Conservation (phyloP, 2,888 invertebrate genomes). For the Cetonia aurata region DNA sequence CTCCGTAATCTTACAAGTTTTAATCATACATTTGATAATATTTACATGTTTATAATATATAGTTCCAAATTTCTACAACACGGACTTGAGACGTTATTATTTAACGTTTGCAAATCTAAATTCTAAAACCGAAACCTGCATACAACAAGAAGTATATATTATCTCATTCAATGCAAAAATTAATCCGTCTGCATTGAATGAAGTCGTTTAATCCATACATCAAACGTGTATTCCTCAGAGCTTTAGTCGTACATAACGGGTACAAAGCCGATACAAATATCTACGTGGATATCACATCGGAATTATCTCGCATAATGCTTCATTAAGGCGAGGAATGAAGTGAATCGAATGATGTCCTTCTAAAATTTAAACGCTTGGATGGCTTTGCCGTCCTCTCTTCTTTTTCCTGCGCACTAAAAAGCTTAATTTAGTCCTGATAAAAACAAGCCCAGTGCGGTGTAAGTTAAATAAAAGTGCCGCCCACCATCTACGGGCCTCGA, state of each 20-base stretch:
- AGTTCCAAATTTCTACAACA: no score
- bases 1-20: background rate
- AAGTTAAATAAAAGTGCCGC: conserved; percentile 17
- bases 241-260: conserved; percentile 7
- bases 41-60: no score
- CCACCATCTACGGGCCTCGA: background rate
- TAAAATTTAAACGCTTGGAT: conserved; percentile 35
- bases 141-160: no score
- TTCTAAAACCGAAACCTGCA: no score
- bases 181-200: background rate
- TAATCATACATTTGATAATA: no score
- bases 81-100: no score
- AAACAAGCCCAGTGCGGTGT: conserved; percentile 26
- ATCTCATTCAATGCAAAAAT: no score
- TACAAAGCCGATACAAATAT: conserved; percentile 16
- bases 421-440: conserved; percentile 34
- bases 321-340: conserved; percentile 28
- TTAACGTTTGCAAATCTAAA: no score
- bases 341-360: conserved; percentile 34
- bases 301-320: conserved; percentile 29
- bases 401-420: conserved; percentile 1
- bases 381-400: conserved; percentile 15
- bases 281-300: background rate
- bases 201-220: conserved; percentile 9
- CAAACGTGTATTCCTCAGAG: conserved; percentile 18